These are phyloP conservation scores for Spilogale gracilis DNA, from an alignment of 2,113 vertebrate genomes.

Conservation along the genomic window DNA sequence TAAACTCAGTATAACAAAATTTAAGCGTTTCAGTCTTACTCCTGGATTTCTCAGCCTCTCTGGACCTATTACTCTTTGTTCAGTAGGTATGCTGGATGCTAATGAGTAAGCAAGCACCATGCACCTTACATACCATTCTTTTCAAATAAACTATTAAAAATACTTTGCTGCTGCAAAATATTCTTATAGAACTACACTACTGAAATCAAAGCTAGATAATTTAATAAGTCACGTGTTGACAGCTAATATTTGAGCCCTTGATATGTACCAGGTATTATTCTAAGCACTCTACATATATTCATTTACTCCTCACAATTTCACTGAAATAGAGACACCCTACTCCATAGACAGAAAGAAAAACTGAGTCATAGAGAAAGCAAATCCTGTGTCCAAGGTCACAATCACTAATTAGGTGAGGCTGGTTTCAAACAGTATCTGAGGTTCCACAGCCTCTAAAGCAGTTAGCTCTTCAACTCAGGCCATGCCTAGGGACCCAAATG, in stretches of 20 bases:
- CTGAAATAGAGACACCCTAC: not conserved
- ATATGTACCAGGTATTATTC: not conserved
- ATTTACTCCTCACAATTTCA: slow-evolving; percentile 38
- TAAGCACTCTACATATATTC: slow-evolving; percentile 49
- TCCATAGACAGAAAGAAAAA: not conserved
- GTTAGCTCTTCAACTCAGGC: not conserved
- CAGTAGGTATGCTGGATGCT: not conserved
- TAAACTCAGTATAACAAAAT: not conserved
- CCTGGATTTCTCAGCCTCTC: slow-evolving; percentile 19
- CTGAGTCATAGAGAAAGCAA: not conserved
- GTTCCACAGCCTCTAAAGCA: not conserved
- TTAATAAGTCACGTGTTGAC: not conserved
- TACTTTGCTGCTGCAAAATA: not conserved
- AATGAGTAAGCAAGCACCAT: not conserved
- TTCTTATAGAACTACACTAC: not conserved
- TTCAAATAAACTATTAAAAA: slow-evolving; percentile 43
- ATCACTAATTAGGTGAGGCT: not conserved
- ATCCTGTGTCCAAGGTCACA: not conserved
- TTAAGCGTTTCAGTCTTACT: not conserved
- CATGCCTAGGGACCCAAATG: not conserved
- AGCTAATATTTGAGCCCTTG: slow-evolving; percentile 29
- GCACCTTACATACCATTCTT: slow-evolving; percentile 14
- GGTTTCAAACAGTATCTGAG: not conserved
- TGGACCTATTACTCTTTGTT: slow-evolving; percentile 13
- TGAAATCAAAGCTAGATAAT: slow-evolving; percentile 32